These are phyloP conservation scores for Stegodyphus dumicola DNA, from an alignment of 1,140 invertebrate species.

Conservation along the genomic window DNA sequence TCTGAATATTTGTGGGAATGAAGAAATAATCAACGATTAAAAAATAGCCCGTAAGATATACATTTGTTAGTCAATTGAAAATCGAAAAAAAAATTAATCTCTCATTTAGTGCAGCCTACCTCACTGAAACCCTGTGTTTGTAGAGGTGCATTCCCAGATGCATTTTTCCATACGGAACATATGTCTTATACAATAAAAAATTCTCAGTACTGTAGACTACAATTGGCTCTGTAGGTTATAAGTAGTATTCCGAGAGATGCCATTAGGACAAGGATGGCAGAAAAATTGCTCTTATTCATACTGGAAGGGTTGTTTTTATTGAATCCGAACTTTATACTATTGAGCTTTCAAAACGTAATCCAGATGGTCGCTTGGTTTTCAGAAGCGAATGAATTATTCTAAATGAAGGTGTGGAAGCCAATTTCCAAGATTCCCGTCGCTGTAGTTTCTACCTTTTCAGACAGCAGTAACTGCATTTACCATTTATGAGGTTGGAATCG, in stretches of 20 bases:
- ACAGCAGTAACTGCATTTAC: neutral
- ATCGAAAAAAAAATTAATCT: neutral
- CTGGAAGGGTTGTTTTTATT: neutral
- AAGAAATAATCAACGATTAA: neutral
- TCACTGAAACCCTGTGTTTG: neutral
- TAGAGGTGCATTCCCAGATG: neutral
- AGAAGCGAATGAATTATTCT: neutral
- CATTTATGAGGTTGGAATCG: neutral
- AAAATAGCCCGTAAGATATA: neutral
- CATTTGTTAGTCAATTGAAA: no score
- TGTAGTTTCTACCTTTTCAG: neutral
- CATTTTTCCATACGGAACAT: neutral
- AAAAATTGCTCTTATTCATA: neutral
- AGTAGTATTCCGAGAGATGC: neutral
- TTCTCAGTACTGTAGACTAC: neutral
- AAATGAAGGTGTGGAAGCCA: neutral
- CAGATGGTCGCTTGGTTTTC: neutral
- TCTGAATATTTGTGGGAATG: neutral
- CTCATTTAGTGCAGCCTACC: neutral
- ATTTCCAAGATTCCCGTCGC: neutral
- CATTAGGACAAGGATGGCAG: neutral
- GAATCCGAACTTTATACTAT: no score
- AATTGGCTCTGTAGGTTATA: neutral
- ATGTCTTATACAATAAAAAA: neutral
- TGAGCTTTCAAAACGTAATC: neutral